These are phyloP conservation scores for Colinus virginianus DNA, from an alignment of 2,113 vertebrate species.

Conservation along the genomic window DNA sequence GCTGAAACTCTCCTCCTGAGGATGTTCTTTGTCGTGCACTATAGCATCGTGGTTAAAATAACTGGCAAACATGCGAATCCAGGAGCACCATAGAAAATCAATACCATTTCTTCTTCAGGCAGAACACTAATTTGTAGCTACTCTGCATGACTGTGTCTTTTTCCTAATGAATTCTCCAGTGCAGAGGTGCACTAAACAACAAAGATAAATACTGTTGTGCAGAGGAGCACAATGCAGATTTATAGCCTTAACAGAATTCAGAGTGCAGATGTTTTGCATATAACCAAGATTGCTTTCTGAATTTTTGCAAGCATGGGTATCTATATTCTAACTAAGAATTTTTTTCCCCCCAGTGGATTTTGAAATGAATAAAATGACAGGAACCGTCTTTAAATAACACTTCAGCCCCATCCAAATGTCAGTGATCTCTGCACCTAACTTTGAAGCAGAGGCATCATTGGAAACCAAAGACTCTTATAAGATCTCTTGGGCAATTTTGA, in stretches of 20 bases:
- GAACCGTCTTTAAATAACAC: constrained; percentile 7
- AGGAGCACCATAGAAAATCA: constrained; percentile 8
- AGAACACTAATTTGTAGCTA: constrained; percentile 61
- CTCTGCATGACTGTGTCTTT: constrained; percentile 7
- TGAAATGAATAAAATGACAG: not conserved
- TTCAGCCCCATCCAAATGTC: not conserved
- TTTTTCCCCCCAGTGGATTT: not conserved
- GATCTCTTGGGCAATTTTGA: not conserved
- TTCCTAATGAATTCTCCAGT: constrained; percentile 71
- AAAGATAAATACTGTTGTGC: constrained; percentile 61
- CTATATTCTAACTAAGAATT: constrained; percentile 1
- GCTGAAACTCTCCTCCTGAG: not conserved
- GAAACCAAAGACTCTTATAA: not conserved
- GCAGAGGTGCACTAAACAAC: constrained; percentile 61
- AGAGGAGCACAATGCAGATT: constrained; percentile 57
- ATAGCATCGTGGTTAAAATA: constrained; percentile 18
- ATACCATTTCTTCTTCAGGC: constrained; percentile 48
- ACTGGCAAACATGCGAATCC: constrained; percentile 24
- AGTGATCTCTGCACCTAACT: not conserved
- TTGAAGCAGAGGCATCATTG: not conserved
- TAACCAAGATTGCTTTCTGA: constrained; percentile 51
- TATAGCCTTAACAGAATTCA: constrained; percentile 33
- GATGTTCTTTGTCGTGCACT: not conserved
- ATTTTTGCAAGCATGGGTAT: constrained; percentile 15
- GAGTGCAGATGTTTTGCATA: constrained; percentile 49